phyloP scores from a whole-genome alignment of 2,888 invertebrate genomes.

The Linnaemya vulpina region DNA sequence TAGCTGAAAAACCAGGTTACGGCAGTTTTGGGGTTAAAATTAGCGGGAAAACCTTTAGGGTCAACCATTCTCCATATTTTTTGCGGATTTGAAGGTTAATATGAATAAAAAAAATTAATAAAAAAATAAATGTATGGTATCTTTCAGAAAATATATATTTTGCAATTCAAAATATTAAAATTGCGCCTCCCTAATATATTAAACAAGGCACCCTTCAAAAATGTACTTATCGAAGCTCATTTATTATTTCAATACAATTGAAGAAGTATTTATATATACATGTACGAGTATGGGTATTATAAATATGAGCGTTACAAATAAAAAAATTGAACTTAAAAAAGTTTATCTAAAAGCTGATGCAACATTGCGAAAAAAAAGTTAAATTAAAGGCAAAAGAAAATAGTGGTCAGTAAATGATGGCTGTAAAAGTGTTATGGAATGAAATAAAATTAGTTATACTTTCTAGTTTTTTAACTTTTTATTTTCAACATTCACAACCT shows the following conservation, averaged over 20 bases:
- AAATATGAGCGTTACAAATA: neutral
- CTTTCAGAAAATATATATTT: neutral
- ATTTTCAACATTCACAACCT: neutral
- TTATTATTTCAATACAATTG: neutral
- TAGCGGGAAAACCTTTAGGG: no score
- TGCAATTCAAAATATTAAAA: neutral
- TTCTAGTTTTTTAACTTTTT: neutral
- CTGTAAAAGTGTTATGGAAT: neutral
- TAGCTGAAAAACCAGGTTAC: no score
- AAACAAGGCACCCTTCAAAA: neutral
- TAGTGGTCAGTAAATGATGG: neutral
- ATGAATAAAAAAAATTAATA: no score
- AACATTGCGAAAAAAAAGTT: conserved; percentile 48
- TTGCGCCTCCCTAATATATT: neutral
- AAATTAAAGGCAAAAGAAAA: conserved; percentile 9
- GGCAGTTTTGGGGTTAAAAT: no score
- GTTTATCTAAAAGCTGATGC: conserved; percentile 43
- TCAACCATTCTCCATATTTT: no score
- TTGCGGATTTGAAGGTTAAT: no score
- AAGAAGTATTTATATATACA: neutral
- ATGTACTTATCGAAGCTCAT: neutral
- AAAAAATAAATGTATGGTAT: no score
- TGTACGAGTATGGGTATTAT: neutral
- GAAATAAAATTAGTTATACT: neutral
- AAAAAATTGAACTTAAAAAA: neutral